Evolutionary conservation across 1,140 invertebrate genomes (phyloP).

Genomic region (Antheraea mylitta): DNA sequence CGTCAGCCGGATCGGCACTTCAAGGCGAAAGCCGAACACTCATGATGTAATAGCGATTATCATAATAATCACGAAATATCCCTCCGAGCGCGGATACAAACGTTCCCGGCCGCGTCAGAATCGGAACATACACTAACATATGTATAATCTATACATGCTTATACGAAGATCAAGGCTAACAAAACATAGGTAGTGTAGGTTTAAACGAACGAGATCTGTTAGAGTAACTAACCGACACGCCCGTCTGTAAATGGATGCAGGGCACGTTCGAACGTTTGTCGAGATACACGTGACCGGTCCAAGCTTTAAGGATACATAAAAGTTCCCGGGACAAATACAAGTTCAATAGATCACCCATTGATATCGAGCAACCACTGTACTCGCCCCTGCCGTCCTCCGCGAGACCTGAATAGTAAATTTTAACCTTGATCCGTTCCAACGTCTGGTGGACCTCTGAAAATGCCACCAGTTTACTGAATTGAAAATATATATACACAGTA

Average conservation of each 20-base stretch:
- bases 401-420: slow-evolving; percentile 7
- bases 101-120: no score
- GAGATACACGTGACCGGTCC: slow-evolving; percentile 6
- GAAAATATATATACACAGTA: neutral
- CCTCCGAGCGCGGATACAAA: no score
- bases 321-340: slow-evolving; percentile 13
- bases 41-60: no score
- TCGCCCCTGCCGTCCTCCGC: neutral
- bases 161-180: neutral
- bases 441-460: neutral
- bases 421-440: slow-evolving; percentile 1
- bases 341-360: slow-evolving; percentile 16
- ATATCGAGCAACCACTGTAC: neutral
- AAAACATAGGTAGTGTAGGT: neutral
- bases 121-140: neutral
- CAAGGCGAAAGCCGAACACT: no score
- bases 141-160: neutral
- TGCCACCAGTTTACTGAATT: neutral
- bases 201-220: neutral
- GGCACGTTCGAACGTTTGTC: slow-evolving; percentile 7
- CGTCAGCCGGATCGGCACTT: no score
- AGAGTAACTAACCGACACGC: slow-evolving; percentile 1
- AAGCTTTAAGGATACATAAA: slow-evolving; percentile 8
- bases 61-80: no score
- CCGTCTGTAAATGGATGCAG: neutral